Percentiles rank a stretch among this genome's conserved stretches.
Evolutionary conservation across 2,888 invertebrate species (phyloP).

Genomic region (Xestia c-nigrum): DNA sequence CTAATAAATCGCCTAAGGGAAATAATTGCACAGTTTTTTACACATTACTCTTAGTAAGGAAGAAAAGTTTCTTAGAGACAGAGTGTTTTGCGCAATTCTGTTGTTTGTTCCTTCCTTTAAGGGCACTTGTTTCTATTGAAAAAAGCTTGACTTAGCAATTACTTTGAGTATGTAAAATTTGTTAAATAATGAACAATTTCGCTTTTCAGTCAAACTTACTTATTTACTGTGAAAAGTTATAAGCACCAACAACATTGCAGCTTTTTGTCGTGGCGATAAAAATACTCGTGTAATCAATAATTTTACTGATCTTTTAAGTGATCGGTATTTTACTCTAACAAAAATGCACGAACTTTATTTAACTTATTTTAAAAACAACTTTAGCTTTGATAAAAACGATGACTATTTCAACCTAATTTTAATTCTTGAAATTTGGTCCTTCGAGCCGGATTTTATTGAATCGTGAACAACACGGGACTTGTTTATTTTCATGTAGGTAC

Average conservation of each 20-base stretch:
- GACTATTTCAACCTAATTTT: background rate
- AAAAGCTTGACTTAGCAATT: background rate
- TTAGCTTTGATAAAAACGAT: background rate
- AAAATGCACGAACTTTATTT: no score
- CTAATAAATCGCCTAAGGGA: conserved; percentile 54
- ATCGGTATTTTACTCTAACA: background rate
- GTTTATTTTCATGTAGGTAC: background rate
- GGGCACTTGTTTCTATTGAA: background rate
- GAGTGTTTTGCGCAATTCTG: conserved; percentile 47
- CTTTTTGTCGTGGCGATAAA: background rate
- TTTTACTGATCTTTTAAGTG: no score
- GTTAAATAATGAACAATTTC: background rate
- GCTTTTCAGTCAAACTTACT: background rate
- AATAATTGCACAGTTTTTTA: conserved; percentile 64
- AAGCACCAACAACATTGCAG: background rate
- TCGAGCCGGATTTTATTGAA: background rate
- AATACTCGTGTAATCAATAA: background rate
- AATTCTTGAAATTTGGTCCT: background rate
- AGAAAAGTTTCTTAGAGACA: conserved; percentile 33
- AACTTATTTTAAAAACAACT: background rate
- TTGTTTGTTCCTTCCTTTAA: conserved; percentile 18
- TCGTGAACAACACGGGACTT: no score
- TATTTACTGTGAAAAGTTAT: background rate
- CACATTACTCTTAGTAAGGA: conserved; percentile 49
- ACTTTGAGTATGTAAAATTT: background rate